Evolutionary conservation across 2,797 vertebrate species (phyloP).

Genomic region (Labroides dimidiatus): DNA sequence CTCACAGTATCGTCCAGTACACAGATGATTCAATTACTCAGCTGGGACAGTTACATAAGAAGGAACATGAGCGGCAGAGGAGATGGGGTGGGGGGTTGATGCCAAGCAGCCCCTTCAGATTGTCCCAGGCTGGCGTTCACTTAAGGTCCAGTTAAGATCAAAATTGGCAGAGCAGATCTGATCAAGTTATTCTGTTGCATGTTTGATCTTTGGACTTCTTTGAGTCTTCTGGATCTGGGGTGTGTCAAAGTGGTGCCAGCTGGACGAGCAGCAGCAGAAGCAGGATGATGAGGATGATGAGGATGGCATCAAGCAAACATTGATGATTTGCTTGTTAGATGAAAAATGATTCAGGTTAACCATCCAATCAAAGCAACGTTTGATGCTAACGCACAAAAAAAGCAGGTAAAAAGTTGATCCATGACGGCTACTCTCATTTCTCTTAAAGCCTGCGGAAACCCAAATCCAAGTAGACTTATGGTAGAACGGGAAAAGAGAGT

Average conservation of each 20-base stretch:
- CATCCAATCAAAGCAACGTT: not conserved
- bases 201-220: not conserved
- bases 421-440: too few relatives aligned
- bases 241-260: conserved; percentile 4
- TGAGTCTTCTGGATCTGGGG: conserved; percentile 17
- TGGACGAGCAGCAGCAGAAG: not conserved
- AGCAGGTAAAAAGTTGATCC: too few relatives aligned
- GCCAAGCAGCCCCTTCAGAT: conserved; percentile 9
- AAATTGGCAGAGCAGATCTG: conserved; percentile 32
- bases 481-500: too few relatives aligned
- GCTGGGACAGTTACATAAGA: conserved; percentile 57
- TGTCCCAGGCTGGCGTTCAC: conserved; percentile 1
- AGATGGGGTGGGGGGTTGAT: not conserved
- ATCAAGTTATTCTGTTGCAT: conserved; percentile 23
- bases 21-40: conserved; percentile 55
- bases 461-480: too few relatives aligned
- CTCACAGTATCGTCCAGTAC: conserved; percentile 13
- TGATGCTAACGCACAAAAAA: too few relatives aligned
- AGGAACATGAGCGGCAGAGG: conserved; percentile 24
- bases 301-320: too few relatives aligned
- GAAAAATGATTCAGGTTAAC: too few relatives aligned
- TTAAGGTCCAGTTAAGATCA: conserved; percentile 18
- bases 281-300: too few relatives aligned
- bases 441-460: too few relatives aligned
- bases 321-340: too few relatives aligned